Conservation (phyloP, 2,797 vertebrate species). For the Anniella stebbinsi region DNA sequence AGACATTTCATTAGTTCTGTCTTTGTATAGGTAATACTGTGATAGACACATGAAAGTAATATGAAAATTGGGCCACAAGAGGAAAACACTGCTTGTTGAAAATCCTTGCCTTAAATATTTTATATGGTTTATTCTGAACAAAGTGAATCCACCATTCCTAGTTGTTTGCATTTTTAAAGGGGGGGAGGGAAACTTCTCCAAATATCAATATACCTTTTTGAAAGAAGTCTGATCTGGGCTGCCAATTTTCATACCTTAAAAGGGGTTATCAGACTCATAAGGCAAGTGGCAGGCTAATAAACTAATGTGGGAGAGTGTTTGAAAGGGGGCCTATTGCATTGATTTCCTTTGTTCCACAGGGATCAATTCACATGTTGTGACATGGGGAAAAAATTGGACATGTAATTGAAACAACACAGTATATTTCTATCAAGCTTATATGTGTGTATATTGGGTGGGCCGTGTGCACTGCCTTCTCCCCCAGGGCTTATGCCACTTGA, state of each 20-base stretch:
- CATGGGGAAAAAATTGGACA: neutral
- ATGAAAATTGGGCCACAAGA: slow-evolving; percentile 14
- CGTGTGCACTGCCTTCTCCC: neutral
- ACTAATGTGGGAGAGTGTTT: neutral
- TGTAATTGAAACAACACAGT: neutral
- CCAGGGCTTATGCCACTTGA: neutral
- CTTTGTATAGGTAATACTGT: slow-evolving; percentile 40
- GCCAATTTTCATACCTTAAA: neutral
- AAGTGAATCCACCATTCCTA: slow-evolving; percentile 4
- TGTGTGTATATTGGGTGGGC: too few relatives aligned
- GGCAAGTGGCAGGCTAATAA: neutral
- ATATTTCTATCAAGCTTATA: neutral
- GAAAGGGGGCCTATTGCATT: neutral
- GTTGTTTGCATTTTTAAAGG: neutral
- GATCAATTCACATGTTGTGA: neutral
- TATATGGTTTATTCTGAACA: neutral
- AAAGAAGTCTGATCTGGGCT: neutral
- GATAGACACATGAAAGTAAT: slow-evolving; percentile 50
- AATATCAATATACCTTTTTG: neutral
- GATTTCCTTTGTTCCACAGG: neutral
- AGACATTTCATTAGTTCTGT: slow-evolving; percentile 54
- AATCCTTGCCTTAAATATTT: slow-evolving; percentile 15
- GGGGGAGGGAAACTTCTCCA: neutral
- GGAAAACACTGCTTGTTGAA: slow-evolving; percentile 19
- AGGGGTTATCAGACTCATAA: neutral